phyloP scores from a whole-genome alignment of 1,140 invertebrate genomes.

The Diploscapter pachys region DNA sequence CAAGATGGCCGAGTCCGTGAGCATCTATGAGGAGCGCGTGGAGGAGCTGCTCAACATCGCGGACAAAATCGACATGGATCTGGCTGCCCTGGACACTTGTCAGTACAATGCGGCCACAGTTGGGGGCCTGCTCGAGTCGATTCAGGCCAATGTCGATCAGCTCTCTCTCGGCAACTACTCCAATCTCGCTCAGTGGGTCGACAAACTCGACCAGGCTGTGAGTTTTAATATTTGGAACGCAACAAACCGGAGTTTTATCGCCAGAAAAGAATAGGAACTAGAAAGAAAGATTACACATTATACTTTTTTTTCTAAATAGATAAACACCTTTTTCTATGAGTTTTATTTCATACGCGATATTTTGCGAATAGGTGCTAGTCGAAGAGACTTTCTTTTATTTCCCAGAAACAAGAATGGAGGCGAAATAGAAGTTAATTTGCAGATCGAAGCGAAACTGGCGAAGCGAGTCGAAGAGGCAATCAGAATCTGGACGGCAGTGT shows the following conservation, averaged over 20 bases:
- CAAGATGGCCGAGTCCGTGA: slow-evolving; percentile 85
- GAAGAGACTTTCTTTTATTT: too few relatives aligned
- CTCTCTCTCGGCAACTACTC: slow-evolving; percentile 92
- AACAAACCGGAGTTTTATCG: too few relatives aligned
- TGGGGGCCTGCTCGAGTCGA: slow-evolving; percentile 85
- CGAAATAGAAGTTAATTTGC: slow-evolving; percentile 11
- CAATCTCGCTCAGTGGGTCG: slow-evolving; percentile 92
- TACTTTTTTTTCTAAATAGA: too few relatives aligned
- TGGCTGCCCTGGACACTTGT: slow-evolving; percentile 87
- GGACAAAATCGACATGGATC: slow-evolving; percentile 70
- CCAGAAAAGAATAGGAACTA: too few relatives aligned
- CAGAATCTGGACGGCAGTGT: slow-evolving; percentile 86
- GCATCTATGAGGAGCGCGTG: slow-evolving; percentile 78
- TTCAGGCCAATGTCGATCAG: slow-evolving; percentile 96
- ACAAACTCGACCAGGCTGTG: slow-evolving; percentile 83
- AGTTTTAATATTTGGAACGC: slow-evolving; percentile 12
- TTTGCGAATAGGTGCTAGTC: too few relatives aligned
- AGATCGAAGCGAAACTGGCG: slow-evolving; percentile 87
- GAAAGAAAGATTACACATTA: too few relatives aligned
- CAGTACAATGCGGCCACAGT: slow-evolving; percentile 86
- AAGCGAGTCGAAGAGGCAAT: slow-evolving; percentile 83
- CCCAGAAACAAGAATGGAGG: too few relatives aligned
- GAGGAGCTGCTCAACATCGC: slow-evolving; percentile 83
- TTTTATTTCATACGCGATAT: too few relatives aligned
- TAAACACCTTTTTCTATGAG: too few relatives aligned